Evolutionary conservation across 2,888 invertebrate genomes (phyloP).

Genomic region (Julus scanicus): DNA sequence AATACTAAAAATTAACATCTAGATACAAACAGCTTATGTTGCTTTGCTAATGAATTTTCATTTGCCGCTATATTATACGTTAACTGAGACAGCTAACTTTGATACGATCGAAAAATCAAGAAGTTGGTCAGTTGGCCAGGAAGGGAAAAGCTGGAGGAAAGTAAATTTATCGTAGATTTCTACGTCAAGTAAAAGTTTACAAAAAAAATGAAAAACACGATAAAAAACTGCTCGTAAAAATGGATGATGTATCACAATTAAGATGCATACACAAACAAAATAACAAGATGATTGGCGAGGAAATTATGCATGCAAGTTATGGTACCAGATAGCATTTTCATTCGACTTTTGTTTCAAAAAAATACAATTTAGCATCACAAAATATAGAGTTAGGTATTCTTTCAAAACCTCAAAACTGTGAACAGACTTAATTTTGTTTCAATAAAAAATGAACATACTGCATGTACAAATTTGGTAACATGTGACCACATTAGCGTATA

Average conservation of each 20-base stretch:
- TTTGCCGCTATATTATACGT: no score
- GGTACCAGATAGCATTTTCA: background rate
- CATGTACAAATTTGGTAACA: no score
- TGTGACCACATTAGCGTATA: no score
- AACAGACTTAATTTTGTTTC: background rate
- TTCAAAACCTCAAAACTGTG: background rate
- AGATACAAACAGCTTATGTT: no score
- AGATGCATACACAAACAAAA: slow-evolving; percentile 48
- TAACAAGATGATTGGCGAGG: background rate
- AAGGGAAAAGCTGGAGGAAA: background rate
- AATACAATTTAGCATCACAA: background rate
- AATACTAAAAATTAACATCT: no score
- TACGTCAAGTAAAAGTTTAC: background rate
- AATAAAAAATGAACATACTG: background rate
- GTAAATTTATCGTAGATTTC: background rate
- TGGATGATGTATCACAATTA: background rate
- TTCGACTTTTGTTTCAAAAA: background rate
- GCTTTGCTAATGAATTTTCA: no score
- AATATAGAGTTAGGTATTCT: background rate
- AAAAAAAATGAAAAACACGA: no score
- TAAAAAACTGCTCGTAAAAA: no score
- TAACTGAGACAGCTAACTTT: background rate
- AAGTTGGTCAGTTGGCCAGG: slow-evolving; percentile 15
- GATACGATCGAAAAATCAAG: background rate
- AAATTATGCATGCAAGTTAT: background rate